These are phyloP conservation scores for Hirundo rustica DNA, from an alignment of 2,797 vertebrate species.

Conservation along the genomic window DNA sequence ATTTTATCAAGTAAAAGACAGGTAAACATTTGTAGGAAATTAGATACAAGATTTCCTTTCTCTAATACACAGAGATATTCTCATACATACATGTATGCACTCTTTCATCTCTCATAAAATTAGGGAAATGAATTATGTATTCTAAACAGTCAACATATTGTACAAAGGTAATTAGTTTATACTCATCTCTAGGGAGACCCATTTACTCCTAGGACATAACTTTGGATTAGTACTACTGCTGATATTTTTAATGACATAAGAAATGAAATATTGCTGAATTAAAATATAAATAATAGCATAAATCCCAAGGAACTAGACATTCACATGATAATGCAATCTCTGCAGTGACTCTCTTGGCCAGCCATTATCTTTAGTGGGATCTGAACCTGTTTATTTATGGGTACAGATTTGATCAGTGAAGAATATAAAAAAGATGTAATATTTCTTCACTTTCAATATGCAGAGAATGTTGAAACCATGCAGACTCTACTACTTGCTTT, in stretches of 20 bases:
- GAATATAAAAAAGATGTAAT: neutral
- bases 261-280: neutral
- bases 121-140: neutral
- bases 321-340: neutral
- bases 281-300: neutral
- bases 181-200: neutral
- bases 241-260: neutral
- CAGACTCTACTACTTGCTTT: neutral
- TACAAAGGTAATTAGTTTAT: neutral
- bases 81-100: neutral
- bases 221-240: neutral
- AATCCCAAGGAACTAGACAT: neutral
- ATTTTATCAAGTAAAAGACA: neutral
- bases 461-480: neutral
- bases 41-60: neutral
- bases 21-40: neutral
- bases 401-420: neutral
- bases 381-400: neutral
- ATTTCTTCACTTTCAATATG: neutral
- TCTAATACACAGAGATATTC: neutral
- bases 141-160: neutral
- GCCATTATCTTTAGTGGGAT: neutral
- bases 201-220: conserved; percentile 11
- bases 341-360: neutral
- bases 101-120: conserved; percentile 2